Conservation (phyloP, 2,113 vertebrate species). For the Saccopteryx leptura region DNA sequence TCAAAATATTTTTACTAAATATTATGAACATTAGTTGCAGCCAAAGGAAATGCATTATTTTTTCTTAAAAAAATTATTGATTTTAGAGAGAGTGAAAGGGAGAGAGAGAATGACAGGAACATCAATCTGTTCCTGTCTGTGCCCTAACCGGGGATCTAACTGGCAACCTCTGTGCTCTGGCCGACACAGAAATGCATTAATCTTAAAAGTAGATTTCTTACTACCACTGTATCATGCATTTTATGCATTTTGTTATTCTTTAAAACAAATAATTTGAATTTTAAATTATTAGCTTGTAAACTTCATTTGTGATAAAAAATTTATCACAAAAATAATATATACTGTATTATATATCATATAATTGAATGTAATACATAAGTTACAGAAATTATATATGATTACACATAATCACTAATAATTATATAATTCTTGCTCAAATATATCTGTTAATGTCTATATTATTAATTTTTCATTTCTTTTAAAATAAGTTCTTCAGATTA, state of each 20-base stretch:
- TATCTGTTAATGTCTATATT: neutral
- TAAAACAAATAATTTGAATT: constrained; percentile 31
- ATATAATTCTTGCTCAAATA: constrained; percentile 25
- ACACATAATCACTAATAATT: neutral
- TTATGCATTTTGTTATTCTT: constrained; percentile 2
- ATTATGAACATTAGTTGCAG: neutral
- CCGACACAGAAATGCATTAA: neutral
- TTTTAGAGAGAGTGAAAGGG: too few relatives aligned
- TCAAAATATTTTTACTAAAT: neutral
- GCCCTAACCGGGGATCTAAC: too few relatives aligned
- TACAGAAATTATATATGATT: neutral
- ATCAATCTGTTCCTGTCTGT: too few relatives aligned
- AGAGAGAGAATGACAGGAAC: too few relatives aligned
- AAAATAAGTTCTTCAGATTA: constrained; percentile 3
- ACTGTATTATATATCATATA: neutral
- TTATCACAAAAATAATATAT: neutral
- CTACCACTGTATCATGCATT: neutral
- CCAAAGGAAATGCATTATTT: neutral
- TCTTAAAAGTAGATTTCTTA: constrained; percentile 34
- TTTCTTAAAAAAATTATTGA: too few relatives aligned
- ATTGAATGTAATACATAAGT: neutral
- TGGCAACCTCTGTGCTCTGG: too few relatives aligned
- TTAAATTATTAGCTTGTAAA: neutral
- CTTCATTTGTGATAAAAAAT: constrained; percentile 23
- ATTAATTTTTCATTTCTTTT: constrained; percentile 33